Conservation (phyloP, 2,113 vertebrate genomes). For the Engystomops pustulosus region DNA sequence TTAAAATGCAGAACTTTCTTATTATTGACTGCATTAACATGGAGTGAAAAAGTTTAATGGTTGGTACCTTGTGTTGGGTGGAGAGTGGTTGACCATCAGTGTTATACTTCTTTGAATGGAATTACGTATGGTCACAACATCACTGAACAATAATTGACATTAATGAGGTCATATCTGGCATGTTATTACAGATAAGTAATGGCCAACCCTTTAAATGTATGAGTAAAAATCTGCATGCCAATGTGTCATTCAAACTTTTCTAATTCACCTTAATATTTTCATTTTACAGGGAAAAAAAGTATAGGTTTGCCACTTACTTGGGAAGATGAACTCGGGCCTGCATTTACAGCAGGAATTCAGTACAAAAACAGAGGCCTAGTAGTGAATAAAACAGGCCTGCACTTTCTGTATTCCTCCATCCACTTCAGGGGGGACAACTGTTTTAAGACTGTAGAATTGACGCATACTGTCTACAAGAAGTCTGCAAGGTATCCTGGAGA, state of each 20-base stretch:
- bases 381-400: constrained; percentile 80
- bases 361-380: constrained; percentile 77
- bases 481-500: constrained; percentile 61
- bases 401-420: constrained; percentile 85
- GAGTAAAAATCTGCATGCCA: no score
- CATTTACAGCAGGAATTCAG: constrained; percentile 74
- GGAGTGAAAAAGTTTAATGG: no score
- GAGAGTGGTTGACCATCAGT: no score
- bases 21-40: no score
- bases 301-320: constrained; percentile 75
- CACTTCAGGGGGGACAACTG: constrained; percentile 77
- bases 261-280: background rate
- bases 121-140: no score
- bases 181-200: no score
- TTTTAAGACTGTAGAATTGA: constrained; percentile 32
- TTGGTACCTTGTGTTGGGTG: no score
- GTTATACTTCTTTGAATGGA: no score
- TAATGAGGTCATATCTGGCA: no score
- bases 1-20: no score
- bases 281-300: constrained; percentile 67
- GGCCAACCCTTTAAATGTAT: no score
- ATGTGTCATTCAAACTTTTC: background rate
- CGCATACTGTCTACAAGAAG: constrained; percentile 76
- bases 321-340: constrained; percentile 72
- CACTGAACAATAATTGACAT: no score